Evolutionary conservation across 1,140 invertebrate species (phyloP), one percentile per base, ranked within the genome.

Genomic region (Nasonia giraulti): DNA sequence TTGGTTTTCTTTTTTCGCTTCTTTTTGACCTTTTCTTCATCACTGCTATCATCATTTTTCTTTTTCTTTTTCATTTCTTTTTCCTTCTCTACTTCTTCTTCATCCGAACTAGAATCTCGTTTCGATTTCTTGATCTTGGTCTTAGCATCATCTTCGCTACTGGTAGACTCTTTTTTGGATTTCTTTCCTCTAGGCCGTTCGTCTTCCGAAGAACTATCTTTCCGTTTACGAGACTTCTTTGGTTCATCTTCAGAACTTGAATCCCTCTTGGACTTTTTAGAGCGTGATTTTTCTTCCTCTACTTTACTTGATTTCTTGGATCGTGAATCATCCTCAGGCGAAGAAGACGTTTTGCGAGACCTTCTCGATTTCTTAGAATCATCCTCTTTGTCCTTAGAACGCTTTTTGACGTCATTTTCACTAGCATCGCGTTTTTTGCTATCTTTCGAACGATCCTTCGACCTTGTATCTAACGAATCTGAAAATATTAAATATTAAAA

Each of bases 1-100:
- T 96, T 95, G 27, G 95, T 94, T 83, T 95, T 95, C 88, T 95
- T 95, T 87, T 95, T 95, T 73, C 95, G 94, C 87, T 95, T 95
- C 88, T 96, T 95, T 87, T 95, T 95, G 82, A 94, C 94, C 88
- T 95, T 96, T 27, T 94, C 94, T 85, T 95, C 95, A n/a, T 95
- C 94, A 83, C 96, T 95, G 82, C 95, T 95, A 47, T 96, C 95
- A 8, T 93, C 92, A 37, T 82, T 85, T 89, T 94, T 93, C 71
- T 91, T 91, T 83, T 93, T 94, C 76, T 91, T 93, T 84, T 93
- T 93, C 0, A 85, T 83, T 47, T 94, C 93, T 73, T 93, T 93
- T 69, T 93, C 93, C 8, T 83, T 83, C 50, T 91, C 91, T 44
- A 91, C 89, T 77, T 94, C 94, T 37, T 94, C 93, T 0, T 93